These are phyloP conservation scores for Cardiocondyla obscurior DNA, from an alignment of 1,140 invertebrate genomes.

Conservation along the genomic window DNA sequence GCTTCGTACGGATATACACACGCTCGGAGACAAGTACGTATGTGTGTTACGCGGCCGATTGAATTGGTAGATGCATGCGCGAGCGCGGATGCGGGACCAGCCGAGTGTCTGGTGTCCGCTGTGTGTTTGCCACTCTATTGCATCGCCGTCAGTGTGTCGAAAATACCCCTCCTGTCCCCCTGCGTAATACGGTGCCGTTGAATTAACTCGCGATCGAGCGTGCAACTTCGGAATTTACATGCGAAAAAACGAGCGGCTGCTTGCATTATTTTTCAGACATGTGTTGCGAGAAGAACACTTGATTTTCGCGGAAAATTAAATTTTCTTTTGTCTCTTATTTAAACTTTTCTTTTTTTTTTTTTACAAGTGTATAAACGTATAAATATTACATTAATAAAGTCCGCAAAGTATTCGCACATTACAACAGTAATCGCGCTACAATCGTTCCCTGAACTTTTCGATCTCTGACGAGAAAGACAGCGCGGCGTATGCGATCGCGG, in stretches of 20 bases:
- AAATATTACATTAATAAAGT: constrained; percentile 14
- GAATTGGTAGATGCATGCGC: too few relatives aligned
- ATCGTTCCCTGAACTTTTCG: constrained; percentile 18
- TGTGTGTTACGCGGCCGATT: too few relatives aligned
- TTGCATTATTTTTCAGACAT: background rate
- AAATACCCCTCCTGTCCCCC: constrained; percentile 67
- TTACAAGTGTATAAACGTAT: background rate
- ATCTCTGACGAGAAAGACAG: constrained; percentile 36
- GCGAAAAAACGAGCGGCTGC: background rate
- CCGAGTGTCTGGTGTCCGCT: constrained; percentile 75
- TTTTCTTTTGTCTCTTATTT: background rate
- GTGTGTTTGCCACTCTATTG: constrained; percentile 64
- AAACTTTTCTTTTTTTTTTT: background rate
- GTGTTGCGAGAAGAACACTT: background rate
- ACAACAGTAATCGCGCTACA: background rate
- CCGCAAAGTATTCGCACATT: background rate
- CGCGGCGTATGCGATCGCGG: constrained; percentile 18
- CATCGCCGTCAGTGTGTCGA: constrained; percentile 63
- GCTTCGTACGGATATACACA: constrained; percentile 76
- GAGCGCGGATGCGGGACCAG: constrained; percentile 48
- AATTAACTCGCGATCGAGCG: constrained; percentile 47
- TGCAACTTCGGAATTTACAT: background rate
- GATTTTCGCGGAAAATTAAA: background rate
- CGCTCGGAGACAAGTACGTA: background rate
- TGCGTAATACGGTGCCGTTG: constrained; percentile 8